Evolutionary conservation across 2,888 invertebrate genomes (phyloP).

Genomic region (Drosophila maculinotata): DNA sequence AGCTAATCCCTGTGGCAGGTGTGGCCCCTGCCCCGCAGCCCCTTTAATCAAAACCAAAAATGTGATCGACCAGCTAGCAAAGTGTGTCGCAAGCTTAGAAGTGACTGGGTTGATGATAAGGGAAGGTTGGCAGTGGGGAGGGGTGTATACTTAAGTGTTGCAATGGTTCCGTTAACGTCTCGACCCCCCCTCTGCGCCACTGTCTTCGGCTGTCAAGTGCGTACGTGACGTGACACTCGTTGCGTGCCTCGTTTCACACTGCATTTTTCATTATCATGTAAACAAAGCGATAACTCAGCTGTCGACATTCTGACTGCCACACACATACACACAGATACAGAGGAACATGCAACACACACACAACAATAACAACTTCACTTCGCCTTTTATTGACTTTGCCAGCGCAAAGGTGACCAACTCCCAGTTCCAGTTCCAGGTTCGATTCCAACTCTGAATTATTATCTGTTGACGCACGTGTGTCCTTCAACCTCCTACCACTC

Average conservation of each 20-base stretch:
- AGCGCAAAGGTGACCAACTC: conserved; percentile 31
- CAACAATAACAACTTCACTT: conserved; percentile 26
- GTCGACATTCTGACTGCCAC: conserved; percentile 45
- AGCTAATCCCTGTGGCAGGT: conserved; percentile 51
- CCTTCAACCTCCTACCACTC: conserved; percentile 22
- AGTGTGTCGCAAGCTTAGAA: conserved; percentile 5
- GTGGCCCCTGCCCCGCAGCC: conserved; percentile 1
- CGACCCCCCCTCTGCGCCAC: conserved; percentile 12
- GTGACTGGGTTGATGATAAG: too few relatives aligned
- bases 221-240: conserved; percentile 74
- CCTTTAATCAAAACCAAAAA: conserved; percentile 10
- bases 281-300: conserved; percentile 76
- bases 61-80: conserved; percentile 37
- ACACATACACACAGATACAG: conserved; percentile 23
- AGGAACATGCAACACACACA: conserved; percentile 6
- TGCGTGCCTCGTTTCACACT: conserved; percentile 54
- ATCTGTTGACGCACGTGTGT: conserved; percentile 50
- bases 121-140: background rate
- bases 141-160: conserved; percentile 1
- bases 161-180: conserved; percentile 1
- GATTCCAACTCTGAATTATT: conserved; percentile 48
- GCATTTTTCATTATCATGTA: conserved; percentile 68
- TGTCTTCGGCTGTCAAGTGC: conserved; percentile 45
- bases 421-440: too few relatives aligned
- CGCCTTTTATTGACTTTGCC: conserved; percentile 38